Evolutionary conservation across 1,140 invertebrate genomes (phyloP).

Genomic region (Pygmarrhopalites habei): DNA sequence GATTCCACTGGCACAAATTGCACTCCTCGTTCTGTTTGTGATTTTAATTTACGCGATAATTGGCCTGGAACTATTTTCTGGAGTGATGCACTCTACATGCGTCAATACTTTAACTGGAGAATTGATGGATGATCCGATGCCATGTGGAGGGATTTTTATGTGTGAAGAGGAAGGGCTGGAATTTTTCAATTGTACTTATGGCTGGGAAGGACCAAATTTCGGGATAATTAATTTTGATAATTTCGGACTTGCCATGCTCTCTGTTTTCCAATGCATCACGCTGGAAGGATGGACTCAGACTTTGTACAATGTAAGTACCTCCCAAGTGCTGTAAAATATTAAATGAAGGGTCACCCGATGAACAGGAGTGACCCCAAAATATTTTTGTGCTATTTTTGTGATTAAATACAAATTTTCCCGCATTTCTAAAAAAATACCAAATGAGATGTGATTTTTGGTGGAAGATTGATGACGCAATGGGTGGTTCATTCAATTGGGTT

Average conservation of each 20-base stretch:
- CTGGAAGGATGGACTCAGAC: slow-evolving; percentile 98
- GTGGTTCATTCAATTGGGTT: slow-evolving; percentile 94
- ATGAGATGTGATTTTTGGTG: slow-evolving; percentile 36
- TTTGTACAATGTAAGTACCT: slow-evolving; percentile 84
- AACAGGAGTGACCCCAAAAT: too few relatives aligned
- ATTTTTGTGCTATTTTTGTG: too few relatives aligned
- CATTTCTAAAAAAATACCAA: too few relatives aligned
- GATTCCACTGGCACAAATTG: slow-evolving; percentile 98
- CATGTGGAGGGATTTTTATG: slow-evolving; percentile 74
- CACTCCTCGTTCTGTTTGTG: slow-evolving; percentile 96
- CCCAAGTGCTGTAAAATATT: too few relatives aligned
- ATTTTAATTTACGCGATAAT: slow-evolving; percentile 99
- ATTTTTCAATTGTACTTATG: slow-evolving; percentile 22
- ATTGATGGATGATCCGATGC: slow-evolving; percentile 65
- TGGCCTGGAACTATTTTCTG: slow-evolving; percentile 95
- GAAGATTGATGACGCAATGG: slow-evolving; percentile 92
- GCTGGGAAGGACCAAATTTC: slow-evolving; percentile 72
- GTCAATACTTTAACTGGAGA: slow-evolving; percentile 66
- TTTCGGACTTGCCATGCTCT: slow-evolving; percentile 64
- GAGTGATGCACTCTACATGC: slow-evolving; percentile 91
- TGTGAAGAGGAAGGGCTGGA: slow-evolving; percentile 55
- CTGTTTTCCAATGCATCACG: slow-evolving; percentile 58
- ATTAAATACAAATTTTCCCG: too few relatives aligned
- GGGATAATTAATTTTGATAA: slow-evolving; percentile 99
- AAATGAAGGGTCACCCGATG: too few relatives aligned